Evolutionary conservation across 2,888 invertebrate species (phyloP), one percentile per base, ranked within the genome.

Genomic region (Nomada ferruginata): DNA sequence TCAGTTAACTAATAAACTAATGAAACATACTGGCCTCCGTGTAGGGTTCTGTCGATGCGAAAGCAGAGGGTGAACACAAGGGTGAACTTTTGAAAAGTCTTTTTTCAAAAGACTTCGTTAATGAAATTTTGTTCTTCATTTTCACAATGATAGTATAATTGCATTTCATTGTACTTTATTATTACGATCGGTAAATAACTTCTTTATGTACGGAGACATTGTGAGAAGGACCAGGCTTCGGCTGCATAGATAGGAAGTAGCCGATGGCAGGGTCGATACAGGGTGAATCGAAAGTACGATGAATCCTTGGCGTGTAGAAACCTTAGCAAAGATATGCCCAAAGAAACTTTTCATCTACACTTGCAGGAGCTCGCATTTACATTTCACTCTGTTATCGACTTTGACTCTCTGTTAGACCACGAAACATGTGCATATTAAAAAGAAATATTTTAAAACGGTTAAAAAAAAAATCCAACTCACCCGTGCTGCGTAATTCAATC

Each of bases 261-360:
- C 23, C n/a, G 53, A 13, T 10, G 59, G 50, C 55, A 57, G 61
- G 74, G 55, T 79, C 74, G 76, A 71, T 63, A 50, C 10, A 60
- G 73, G 52, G 42, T 71, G 71, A 78, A 68, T 83, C 81, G 86
- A 81, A 79, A 61, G 52, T 75, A 76, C 71, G 83, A 78, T 65
- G 73, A 82, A 87, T 85, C 76, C 77, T 76, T 73, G 69, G 53
- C 52, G 65, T 47, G 74, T 47, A 57, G 61, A 79, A 85, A 76
- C 79, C 73, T 50, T 65, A 76, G 66, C 70, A 29, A 72, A 76
- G 79, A 76, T 61, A 80, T 57, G 75, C 75, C 71, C 50, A 76
- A 78, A 70, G 85, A 73, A 81, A 63, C 78, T 86, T 81, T 85
- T 85, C 76, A 86, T 84, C 80, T 84, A 77, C 79, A 75, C 76